Base-by-base conservation (phyloP, 2,113 vertebrate species). In the Poeciliopsis prolifica region DNA sequence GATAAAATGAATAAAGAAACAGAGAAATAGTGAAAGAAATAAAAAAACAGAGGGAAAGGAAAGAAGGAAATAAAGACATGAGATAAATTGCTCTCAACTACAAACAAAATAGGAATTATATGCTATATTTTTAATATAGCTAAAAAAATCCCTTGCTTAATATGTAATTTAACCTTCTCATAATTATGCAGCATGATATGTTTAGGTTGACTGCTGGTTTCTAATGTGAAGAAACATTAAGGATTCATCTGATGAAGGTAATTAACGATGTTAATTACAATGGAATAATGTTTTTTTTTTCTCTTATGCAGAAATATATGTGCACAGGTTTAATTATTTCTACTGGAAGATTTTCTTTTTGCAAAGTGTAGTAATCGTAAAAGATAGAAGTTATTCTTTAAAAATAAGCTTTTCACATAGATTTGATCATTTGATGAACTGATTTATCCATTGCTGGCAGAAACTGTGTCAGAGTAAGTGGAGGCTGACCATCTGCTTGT, bases 401-500 rank as follows among this genome's bases (percentile, higher is more conserved):
- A 48, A 7, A 6, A 48, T 19, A 19, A 19, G 14, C 44, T 58
- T 24, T 58, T 58, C 19, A 11, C 22, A 54, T 24, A 58, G 7
- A 58, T n/a, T n/a, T 58, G 24, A 58, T 58, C 51, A 58, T 24
- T 58, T 58, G 22, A 3, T 54, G 24, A n/a, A 58, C 22, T 0
- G 51, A 58, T 58, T 58, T 58, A 19, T 44, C 11, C 60, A 13
- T 26, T 35, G 30, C 31, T 60, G 68, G 68, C 24, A 72, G 58
- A 72, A 72, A 37, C 24, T 22, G 28, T 68, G 66, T 51, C 42
- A 68, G 44, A 48, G 66, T 44, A 24, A 30, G 70, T 13, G 33
- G 17, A 72, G 26, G 35, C 62, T 3, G 35, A 30, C 35, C 70
- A 72, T 72, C 70, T 62, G 70, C 33, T 44, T 24, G 35, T 42